Evolutionary conservation across 2,888 invertebrate genomes (phyloP).

Genomic region (Selenia dentaria): DNA sequence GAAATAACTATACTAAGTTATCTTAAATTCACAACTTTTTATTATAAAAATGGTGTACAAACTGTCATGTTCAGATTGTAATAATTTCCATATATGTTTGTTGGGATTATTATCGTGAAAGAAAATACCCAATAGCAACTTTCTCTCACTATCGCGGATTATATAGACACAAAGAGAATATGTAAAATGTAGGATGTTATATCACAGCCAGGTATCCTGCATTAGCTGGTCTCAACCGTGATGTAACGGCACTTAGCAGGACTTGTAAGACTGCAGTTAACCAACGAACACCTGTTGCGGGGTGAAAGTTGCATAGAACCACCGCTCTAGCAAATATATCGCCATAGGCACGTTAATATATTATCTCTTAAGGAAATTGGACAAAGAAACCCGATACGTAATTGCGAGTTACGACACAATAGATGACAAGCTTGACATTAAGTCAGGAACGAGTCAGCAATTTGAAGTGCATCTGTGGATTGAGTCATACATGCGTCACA

Average conservation of each 20-base stretch:
- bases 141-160: no score
- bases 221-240: slow-evolving; percentile 39
- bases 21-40: no score
- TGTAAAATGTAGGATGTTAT: slow-evolving; percentile 10
- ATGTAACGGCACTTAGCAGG: slow-evolving; percentile 58
- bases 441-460: slow-evolving; percentile 33
- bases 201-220: slow-evolving; percentile 23
- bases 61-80: no score
- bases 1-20: no score
- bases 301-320: slow-evolving; percentile 54
- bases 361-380: slow-evolving; percentile 34
- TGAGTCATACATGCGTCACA: slow-evolving; percentile 48
- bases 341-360: slow-evolving; percentile 28
- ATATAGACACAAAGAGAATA: background rate
- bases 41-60: no score
- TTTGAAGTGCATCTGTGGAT: slow-evolving; percentile 45
- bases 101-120: no score
- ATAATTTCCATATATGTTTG: no score
- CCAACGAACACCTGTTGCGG: slow-evolving; percentile 51
- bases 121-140: no score
- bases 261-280: slow-evolving; percentile 33
- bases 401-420: slow-evolving; percentile 32
- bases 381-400: slow-evolving; percentile 42
- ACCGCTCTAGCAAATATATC: slow-evolving; percentile 29
- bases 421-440: slow-evolving; percentile 28